Conservation (phyloP, 64 coral and sea anemone genomes). For the Astreopora myriophthalma region DNA sequence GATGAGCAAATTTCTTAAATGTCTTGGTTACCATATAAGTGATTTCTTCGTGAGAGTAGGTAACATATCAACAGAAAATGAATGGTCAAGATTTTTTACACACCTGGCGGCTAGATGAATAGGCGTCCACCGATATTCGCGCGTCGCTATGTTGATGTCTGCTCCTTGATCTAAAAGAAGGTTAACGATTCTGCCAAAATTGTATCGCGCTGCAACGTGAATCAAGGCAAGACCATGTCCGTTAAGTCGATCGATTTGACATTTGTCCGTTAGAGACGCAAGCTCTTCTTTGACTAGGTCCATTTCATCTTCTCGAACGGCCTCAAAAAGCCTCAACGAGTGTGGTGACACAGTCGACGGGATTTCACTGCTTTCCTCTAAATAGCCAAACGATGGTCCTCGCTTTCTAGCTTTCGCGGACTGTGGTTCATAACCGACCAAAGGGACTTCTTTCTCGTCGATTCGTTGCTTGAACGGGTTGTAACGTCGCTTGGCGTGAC, state of each 20-base stretch:
- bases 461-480: background rate
- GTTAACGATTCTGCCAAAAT: constrained; percentile 4
- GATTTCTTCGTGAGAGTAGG: background rate
- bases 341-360: background rate
- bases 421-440: background rate
- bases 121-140: constrained; percentile 42
- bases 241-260: constrained; percentile 7
- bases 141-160: constrained; percentile 22
- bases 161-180: constrained; percentile 32
- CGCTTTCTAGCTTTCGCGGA: background rate
- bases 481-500: background rate
- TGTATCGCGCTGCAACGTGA: constrained; percentile 58
- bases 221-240: constrained; percentile 27
- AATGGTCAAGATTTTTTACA: background rate
- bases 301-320: constrained; percentile 37
- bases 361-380: background rate
- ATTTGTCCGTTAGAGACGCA: background rate
- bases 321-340: constrained; percentile 26
- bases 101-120: constrained; percentile 60
- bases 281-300: constrained; percentile 37
- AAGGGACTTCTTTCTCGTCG: background rate
- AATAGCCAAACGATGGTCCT: background rate
- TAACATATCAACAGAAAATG: background rate
- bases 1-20: background rate
- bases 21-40: background rate